Evolutionary conservation across 2,888 invertebrate genomes (phyloP).

Genomic region (Steinernema carpocapsae): DNA sequence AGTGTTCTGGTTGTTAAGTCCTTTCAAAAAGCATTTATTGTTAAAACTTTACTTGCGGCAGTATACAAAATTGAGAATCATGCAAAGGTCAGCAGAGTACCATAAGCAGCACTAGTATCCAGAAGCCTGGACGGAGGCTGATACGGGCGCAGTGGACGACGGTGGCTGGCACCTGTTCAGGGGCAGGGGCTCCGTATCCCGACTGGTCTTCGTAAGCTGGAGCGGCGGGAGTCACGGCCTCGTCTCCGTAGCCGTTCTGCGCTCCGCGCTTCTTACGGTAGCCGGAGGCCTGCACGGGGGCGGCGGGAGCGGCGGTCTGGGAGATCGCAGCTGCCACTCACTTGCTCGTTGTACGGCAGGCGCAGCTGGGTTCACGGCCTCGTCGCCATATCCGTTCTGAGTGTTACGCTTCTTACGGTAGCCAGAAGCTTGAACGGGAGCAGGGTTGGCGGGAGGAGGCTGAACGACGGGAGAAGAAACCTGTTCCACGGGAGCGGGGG

Average conservation of each 20-base stretch:
- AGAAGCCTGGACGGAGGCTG: background rate
- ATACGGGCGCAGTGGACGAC: background rate
- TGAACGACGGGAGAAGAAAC: conserved; percentile 36
- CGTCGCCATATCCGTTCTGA: conserved; percentile 54
- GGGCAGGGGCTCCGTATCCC: background rate
- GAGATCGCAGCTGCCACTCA: conserved; percentile 38
- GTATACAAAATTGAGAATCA: conserved; percentile 34
- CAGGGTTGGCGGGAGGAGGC: background rate
- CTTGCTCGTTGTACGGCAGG: conserved; percentile 41
- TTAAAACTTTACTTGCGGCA: conserved; percentile 32
- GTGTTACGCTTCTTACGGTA: conserved; percentile 47
- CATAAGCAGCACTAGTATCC: background rate
- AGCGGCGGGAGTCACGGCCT: background rate
- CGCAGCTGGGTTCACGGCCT: conserved; percentile 40
- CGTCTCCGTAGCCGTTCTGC: conserved; percentile 23
- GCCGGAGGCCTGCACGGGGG: background rate
- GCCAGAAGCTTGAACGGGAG: conserved; percentile 48
- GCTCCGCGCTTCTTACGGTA: conserved; percentile 26
- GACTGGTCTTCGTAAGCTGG: conserved; percentile 10
- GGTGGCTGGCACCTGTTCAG: background rate
- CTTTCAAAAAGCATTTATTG: conserved; percentile 20
- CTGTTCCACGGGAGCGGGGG: conserved; percentile 37
- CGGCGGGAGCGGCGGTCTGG: conserved; percentile 21
- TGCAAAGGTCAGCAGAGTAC: background rate
- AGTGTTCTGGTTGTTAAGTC: too few species aligned